A percentile compares a stretch with the other conserved stretches of the same genome.
Conservation (phyloP, 2,797 vertebrate species). For the Manis javanica region DNA sequence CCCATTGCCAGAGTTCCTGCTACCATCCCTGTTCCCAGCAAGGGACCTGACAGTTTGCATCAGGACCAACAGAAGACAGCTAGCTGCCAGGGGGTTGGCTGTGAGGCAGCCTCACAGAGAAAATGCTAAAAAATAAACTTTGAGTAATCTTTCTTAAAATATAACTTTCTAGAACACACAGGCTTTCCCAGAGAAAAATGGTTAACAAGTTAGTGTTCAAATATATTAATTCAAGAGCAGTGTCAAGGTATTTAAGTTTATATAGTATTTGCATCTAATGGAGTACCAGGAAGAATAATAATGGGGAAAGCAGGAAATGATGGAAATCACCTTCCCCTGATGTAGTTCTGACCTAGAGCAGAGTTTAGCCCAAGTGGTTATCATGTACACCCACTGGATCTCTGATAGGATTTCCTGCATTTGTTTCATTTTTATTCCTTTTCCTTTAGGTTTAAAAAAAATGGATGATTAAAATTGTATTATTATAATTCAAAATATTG, state of each 20-base stretch:
- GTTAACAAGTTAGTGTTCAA: neutral
- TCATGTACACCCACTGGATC: neutral
- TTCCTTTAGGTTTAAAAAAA: neutral
- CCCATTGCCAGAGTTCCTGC: neutral
- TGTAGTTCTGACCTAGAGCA: neutral
- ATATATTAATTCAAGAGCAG: neutral
- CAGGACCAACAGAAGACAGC: neutral
- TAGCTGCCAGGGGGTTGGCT: neutral
- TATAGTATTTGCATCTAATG: neutral
- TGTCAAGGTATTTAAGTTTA: neutral
- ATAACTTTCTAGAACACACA: neutral
- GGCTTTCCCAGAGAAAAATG: neutral
- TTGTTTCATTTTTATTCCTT: neutral
- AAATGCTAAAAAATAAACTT: neutral
- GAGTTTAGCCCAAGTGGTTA: neutral
- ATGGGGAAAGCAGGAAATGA: neutral
- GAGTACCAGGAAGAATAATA: neutral
- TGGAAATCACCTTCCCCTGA: neutral
- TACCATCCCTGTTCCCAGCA: neutral
- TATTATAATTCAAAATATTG: neutral
- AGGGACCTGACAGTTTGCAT: neutral
- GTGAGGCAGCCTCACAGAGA: neutral
- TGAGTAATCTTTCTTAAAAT: neutral
- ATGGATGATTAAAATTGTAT: neutral
- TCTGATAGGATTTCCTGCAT: neutral